Conservation (phyloP, 2,888 invertebrate genomes). For the Oscheius sp. region DNA sequence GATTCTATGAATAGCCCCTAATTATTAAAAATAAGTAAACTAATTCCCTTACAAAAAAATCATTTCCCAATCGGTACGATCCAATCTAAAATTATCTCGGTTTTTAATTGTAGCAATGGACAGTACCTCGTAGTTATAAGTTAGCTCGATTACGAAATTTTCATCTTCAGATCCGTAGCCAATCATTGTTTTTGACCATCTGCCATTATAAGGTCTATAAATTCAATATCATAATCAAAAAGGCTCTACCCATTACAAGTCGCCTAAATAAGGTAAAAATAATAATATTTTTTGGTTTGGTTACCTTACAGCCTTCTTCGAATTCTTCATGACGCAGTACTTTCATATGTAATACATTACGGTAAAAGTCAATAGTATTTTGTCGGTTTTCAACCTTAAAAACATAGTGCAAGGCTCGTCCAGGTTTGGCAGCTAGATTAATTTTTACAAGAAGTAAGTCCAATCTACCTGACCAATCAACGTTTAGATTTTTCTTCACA, state of each 20-base stretch:
- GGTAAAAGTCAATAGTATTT: conserved; percentile 85
- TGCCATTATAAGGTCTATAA: conserved; percentile 89
- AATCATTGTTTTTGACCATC: conserved; percentile 99
- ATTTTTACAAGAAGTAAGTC: not conserved
- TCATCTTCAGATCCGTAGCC: conserved; percentile 94
- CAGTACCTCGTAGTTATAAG: conserved; percentile 99
- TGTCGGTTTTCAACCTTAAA: conserved; percentile 92
- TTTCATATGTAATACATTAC: conserved; percentile 84
- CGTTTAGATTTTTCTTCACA: not conserved
- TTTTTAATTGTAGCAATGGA: no score
- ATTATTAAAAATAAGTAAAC: not conserved
- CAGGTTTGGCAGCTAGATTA: not conserved
- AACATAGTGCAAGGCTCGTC: conserved; percentile 89
- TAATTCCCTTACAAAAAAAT: conserved; percentile 76
- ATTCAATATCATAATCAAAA: not conserved
- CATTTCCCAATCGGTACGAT: conserved; percentile 87
- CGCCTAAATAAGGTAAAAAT: conserved; percentile 73
- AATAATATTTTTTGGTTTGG: not conserved
- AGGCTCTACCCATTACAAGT: conserved; percentile 89
- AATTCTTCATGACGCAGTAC: conserved; percentile 93
- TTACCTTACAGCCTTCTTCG: conserved; percentile 85
- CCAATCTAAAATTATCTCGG: no score
- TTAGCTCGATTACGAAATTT: conserved; percentile 94
- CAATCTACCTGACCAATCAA: not conserved
- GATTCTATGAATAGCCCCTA: conserved; percentile 84